Base-by-base conservation (phyloP, 2,113 vertebrate genomes). In the Isichthys henryi region DNA sequence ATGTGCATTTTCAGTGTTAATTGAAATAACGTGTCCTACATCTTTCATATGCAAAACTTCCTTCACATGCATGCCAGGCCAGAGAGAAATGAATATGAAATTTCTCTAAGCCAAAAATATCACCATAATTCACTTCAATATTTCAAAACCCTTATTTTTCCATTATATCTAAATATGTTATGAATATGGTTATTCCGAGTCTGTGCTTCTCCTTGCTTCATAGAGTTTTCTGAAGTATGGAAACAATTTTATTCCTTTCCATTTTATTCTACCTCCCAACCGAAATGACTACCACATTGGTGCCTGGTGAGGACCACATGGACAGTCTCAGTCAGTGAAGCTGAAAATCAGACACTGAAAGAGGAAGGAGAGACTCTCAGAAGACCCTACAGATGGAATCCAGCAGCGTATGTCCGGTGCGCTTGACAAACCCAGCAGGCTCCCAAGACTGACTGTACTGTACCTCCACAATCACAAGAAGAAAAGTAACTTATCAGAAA, bases 221-320 rank as follows among this genome's bases (percentile, higher is more conserved):
- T 23, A 48, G n/a, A 46, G 19, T 95, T 93, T 95, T 96, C 95
- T 95, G 94, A 95, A 95, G 96, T 93, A 92, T 96, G 95, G 95
- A 95, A 96, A 95, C 94, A 66, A 96, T 96, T 95, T 93, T 92
- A 95, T 94, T 94, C 93, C 93, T 92, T 92, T 92, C 90, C 92
- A 35, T 88, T 84, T 83, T 83, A 58, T 48, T 58, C 11, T 62
- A 35, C 15, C 48, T 86, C 88, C 88, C 62, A 43, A 77, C 58
- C 86, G 50, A 96, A 96, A 96, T 96, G 95, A 94, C 95, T 95
- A 95, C 95, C 95, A 95, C 92, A 95, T 96, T 96, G 94, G 92
- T 91, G 87, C 91, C 88, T 77, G 89, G 35, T 80, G 35, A 43
- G 13, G 31, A 80, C 45, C 45, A 48, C 77, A n/a, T 91, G 87